Evolutionary conservation across 1,140 invertebrate species (phyloP).

Genomic region (Phocides pigmalion): DNA sequence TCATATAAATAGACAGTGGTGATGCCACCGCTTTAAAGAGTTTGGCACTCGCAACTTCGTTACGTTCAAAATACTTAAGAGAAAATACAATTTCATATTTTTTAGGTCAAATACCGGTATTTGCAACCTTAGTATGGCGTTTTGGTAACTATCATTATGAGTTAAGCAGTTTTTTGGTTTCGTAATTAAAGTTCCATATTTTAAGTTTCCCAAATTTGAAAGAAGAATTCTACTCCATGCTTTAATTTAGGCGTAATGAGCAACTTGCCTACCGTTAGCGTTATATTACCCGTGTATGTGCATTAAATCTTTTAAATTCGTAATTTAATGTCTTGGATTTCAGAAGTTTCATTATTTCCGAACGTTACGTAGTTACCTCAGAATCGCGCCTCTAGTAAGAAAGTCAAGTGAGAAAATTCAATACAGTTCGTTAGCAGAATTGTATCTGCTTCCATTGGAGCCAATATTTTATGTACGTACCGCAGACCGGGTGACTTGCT

Average conservation of each 20-base stretch:
- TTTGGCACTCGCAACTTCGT: too few species aligned
- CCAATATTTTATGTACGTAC: slow-evolving; percentile 26
- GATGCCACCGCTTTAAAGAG: too few species aligned
- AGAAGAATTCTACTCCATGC: neutral
- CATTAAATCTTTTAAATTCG: slow-evolving; percentile 5
- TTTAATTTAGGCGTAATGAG: slow-evolving; percentile 9
- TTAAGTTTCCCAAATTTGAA: neutral
- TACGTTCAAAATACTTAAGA: too few species aligned
- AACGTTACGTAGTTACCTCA: slow-evolving; percentile 15
- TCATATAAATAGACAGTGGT: too few species aligned
- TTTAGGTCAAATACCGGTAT: too few species aligned
- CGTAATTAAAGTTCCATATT: too few species aligned
- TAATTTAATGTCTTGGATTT: slow-evolving; percentile 10
- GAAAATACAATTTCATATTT: too few species aligned
- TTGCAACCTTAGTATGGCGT: too few species aligned
- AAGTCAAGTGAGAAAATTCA: slow-evolving; percentile 26
- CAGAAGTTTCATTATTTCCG: neutral
- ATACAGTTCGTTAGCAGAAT: slow-evolving; percentile 32
- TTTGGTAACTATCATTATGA: too few species aligned
- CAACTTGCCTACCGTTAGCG: neutral
- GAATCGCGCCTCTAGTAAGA: slow-evolving; percentile 9
- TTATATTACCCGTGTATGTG: neutral
- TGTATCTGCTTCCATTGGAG: slow-evolving; percentile 11
- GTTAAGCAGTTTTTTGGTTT: too few species aligned
- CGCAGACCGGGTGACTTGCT: slow-evolving; percentile 15